phyloP scores from a whole-genome alignment of 1,140 invertebrate genomes.

The Drosophila ercepeae region DNA sequence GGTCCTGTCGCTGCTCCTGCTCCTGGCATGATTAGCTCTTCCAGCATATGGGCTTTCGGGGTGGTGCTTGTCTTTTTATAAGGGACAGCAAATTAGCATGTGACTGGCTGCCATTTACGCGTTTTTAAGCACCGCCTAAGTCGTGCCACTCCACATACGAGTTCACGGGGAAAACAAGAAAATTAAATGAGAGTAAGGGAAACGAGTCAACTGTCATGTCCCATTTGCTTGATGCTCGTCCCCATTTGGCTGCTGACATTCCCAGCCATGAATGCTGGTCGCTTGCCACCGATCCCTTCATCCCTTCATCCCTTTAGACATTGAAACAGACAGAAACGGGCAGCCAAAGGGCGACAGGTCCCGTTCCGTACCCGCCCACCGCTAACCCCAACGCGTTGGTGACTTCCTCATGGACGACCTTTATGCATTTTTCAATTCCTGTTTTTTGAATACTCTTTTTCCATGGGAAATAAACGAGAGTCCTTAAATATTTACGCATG shows the following conservation, averaged over 20 bases:
- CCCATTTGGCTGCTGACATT: constrained; percentile 28
- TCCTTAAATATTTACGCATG: not conserved
- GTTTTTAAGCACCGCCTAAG: constrained; percentile 67
- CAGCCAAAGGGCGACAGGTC: constrained; percentile 33
- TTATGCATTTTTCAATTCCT: not conserved
- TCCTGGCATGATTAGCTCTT: constrained; percentile 57
- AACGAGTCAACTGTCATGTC: constrained; percentile 59
- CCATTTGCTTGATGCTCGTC: constrained; percentile 49
- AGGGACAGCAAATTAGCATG: constrained; percentile 59
- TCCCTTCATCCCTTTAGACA: constrained; percentile 5
- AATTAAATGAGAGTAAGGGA: constrained; percentile 19
- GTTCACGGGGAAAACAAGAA: constrained; percentile 7
- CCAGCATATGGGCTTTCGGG: constrained; percentile 10
- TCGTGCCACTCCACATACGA: constrained; percentile 11
- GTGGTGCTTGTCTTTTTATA: not conserved
- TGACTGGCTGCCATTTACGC: constrained; percentile 68
- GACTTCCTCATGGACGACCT: not conserved
- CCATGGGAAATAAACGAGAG: not conserved
- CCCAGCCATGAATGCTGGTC: constrained; percentile 41
- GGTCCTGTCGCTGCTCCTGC: not conserved
- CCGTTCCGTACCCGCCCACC: not conserved
- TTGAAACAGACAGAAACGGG: constrained; percentile 13
- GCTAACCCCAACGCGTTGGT: not conserved
- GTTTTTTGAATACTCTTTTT: not conserved
- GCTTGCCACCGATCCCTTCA: constrained; percentile 43